Conservation (phyloP, 2,888 invertebrate genomes). For the Acrocyrtus sp. region DNA sequence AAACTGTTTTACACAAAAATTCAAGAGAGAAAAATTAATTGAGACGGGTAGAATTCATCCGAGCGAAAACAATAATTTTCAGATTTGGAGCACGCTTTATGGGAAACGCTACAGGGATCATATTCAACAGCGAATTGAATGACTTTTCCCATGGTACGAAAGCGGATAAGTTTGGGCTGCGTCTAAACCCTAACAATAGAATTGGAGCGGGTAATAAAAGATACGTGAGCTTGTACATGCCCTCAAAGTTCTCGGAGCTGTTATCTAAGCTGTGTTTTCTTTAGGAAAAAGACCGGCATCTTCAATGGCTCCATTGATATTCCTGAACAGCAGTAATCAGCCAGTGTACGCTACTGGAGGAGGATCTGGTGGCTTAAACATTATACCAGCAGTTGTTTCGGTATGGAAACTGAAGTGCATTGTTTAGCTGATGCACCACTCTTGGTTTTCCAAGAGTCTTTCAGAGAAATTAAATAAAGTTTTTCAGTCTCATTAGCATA, state of each 20-base stretch:
- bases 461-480: too few relatives aligned
- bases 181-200: slow-evolving; percentile 69
- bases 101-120: slow-evolving; percentile 67
- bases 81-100: slow-evolving; percentile 63
- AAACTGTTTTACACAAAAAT: neutral
- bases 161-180: slow-evolving; percentile 65
- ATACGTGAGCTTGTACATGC: too few relatives aligned
- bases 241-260: neutral
- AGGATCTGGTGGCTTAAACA: slow-evolving; percentile 70
- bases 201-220: slow-evolving; percentile 67
- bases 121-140: slow-evolving; percentile 72
- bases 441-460: too few relatives aligned
- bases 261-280: neutral
- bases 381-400: slow-evolving; percentile 67
- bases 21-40: neutral
- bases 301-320: slow-evolving; percentile 70
- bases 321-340: slow-evolving; percentile 66
- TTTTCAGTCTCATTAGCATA: too few relatives aligned
- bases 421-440: too few relatives aligned
- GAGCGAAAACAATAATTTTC: too few relatives aligned
- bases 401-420: too few relatives aligned
- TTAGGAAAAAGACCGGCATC: slow-evolving; percentile 70
- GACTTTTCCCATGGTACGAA: slow-evolving; percentile 69
- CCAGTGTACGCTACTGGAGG: slow-evolving; percentile 68
- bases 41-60: neutral